phyloP scores from a whole-genome alignment of 2,888 invertebrate genomes.

The Rhorus exstirpatorius region DNA sequence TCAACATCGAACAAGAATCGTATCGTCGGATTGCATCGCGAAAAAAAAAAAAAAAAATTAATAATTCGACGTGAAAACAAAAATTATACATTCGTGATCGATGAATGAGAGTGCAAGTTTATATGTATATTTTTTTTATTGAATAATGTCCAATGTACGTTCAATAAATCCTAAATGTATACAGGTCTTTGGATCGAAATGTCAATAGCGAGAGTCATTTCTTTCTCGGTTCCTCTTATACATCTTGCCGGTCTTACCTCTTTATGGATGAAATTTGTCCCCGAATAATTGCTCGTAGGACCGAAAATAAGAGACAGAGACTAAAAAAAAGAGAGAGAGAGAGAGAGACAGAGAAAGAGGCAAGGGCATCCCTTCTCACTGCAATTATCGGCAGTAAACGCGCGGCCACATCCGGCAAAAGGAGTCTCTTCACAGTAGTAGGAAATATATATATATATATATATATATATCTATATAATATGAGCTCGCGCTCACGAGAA shows the following conservation, averaged over 20 bases:
- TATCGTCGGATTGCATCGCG: not conserved
- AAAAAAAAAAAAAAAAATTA: no score
- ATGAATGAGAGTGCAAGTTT: no score
- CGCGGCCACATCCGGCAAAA: slow-evolving; percentile 85
- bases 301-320: slow-evolving; percentile 73
- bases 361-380: slow-evolving; percentile 80
- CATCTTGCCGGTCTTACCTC: slow-evolving; percentile 53
- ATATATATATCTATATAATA: slow-evolving; percentile 1
- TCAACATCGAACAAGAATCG: not conserved
- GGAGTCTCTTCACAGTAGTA: slow-evolving; percentile 72
- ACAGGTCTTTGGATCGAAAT: no score
- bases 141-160: no score
- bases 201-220: no score
- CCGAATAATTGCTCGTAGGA: slow-evolving; percentile 83
- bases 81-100: no score
- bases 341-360: slow-evolving; percentile 23
- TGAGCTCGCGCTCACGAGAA: slow-evolving; percentile 56
- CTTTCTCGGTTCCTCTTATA: slow-evolving; percentile 43
- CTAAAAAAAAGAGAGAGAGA: slow-evolving; percentile 70
- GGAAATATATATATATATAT: slow-evolving; percentile 39
- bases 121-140: no score
- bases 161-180: no score
- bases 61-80: no score
- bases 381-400: slow-evolving; percentile 86
- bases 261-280: slow-evolving; percentile 80